phyloP scores from a whole-genome alignment of 37 sponge, comb jelly and placozoan genomes.

The Aphrocallistes beatrix region DNA sequence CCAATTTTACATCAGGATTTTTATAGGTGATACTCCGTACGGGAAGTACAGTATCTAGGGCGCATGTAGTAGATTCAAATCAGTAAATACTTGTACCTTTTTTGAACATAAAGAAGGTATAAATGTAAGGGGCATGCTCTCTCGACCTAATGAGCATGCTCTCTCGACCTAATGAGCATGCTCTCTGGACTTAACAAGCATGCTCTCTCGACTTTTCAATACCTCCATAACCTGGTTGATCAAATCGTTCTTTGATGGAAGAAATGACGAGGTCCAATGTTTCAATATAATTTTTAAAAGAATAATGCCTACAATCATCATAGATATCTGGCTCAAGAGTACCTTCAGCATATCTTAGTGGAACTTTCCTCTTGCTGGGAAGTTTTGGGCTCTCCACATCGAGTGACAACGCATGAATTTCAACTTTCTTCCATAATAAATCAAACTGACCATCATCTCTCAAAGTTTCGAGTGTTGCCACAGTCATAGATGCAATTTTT shows the following conservation, averaged over 20 bases:
- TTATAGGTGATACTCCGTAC: too few species aligned
- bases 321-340: neutral
- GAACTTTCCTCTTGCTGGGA: slow-evolving; percentile 20
- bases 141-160: too few species aligned
- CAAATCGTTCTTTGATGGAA: slow-evolving; percentile 18
- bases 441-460: slow-evolving; percentile 18
- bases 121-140: too few species aligned
- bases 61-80: too few species aligned
- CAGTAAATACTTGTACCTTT: too few species aligned
- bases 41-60: too few species aligned
- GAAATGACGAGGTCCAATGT: slow-evolving; percentile 3
- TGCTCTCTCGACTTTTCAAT: too few species aligned
- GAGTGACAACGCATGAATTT: neutral
- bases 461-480: neutral
- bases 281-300: neutral
- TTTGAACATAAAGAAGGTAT: too few species aligned
- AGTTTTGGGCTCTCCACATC: slow-evolving; percentile 8
- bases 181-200: too few species aligned
- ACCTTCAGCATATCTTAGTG: neutral
- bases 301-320: neutral
- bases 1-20: too few species aligned
- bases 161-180: too few species aligned
- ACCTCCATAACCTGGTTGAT: neutral
- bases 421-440: slow-evolving; percentile 27
- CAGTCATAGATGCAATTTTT: neutral